phyloP scores from a whole-genome alignment of 1,140 invertebrate species.

The Magallana ariakensis region DNA sequence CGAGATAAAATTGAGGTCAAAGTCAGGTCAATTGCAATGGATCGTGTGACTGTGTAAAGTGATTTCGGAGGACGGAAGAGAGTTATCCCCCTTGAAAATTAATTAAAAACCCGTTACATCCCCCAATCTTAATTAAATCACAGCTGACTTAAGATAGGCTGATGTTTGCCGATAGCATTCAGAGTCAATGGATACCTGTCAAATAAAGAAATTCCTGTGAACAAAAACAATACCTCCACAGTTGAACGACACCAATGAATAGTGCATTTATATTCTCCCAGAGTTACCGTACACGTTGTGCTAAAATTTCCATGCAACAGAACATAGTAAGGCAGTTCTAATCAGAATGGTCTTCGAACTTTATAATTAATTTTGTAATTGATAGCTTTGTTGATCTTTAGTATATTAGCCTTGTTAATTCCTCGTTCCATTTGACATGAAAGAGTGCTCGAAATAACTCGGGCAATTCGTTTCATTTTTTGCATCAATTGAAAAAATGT shows the following conservation, averaged over 20 bases:
- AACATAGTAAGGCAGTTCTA: not conserved
- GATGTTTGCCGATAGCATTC: constrained; percentile 22
- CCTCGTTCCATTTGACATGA: not conserved
- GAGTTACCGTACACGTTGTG: not conserved
- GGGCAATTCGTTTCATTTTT: not conserved
- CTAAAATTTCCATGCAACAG: not conserved
- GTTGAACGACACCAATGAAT: constrained; percentile 25
- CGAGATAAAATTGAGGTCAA: not conserved
- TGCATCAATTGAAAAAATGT: not conserved
- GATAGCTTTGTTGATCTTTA: not conserved
- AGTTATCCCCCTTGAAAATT: constrained; percentile 19
- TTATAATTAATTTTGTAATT: constrained; percentile 18
- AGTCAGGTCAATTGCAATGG: not conserved
- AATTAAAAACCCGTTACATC: not conserved
- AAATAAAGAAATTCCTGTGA: constrained; percentile 7
- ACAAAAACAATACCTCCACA: constrained; percentile 31
- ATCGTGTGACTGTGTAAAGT: not conserved
- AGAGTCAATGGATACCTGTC: constrained; percentile 6
- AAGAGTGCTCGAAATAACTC: not conserved
- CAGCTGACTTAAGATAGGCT: constrained; percentile 25
- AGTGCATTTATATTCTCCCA: not conserved
- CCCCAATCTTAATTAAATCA: constrained; percentile 40
- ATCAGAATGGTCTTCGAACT: not conserved
- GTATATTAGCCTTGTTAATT: not conserved
- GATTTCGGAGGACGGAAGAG: not conserved